Evolutionary conservation across 2,113 vertebrate species (phyloP).

Genomic region (Strix aluco): DNA sequence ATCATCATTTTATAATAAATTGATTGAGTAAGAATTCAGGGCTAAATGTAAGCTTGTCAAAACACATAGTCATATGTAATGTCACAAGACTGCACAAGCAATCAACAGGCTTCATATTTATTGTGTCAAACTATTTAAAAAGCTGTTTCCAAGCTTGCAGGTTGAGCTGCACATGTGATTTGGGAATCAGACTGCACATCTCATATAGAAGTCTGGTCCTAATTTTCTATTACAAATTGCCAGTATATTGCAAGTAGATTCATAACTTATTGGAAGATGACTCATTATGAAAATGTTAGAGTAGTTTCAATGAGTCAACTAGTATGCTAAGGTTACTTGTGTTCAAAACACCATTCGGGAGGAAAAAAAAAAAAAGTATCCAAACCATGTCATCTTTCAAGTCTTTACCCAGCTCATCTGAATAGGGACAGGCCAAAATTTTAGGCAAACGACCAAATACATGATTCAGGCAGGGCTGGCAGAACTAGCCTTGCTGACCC

Average conservation of each 20-base stretch:
- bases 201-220: neutral
- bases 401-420: neutral
- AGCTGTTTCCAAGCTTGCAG: neutral
- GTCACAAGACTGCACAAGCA: neutral
- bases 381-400: neutral
- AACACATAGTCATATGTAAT: neutral
- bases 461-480: neutral
- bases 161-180: neutral
- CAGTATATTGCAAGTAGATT: neutral
- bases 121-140: neutral
- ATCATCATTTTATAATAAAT: neutral
- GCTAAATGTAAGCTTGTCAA: neutral
- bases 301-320: neutral
- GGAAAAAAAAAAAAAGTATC: neutral
- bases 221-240: neutral
- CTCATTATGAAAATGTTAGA: neutral
- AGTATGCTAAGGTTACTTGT: neutral
- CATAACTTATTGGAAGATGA: neutral
- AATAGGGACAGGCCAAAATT: neutral
- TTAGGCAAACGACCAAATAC: neutral
- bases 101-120: neutral
- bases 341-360: neutral
- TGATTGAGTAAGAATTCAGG: neutral
- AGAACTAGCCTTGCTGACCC: slow-evolving; percentile 7
- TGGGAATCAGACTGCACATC: neutral